Evolutionary conservation across 1,140 invertebrate genomes (phyloP).

Genomic region (Sycophaga agraensis): DNA sequence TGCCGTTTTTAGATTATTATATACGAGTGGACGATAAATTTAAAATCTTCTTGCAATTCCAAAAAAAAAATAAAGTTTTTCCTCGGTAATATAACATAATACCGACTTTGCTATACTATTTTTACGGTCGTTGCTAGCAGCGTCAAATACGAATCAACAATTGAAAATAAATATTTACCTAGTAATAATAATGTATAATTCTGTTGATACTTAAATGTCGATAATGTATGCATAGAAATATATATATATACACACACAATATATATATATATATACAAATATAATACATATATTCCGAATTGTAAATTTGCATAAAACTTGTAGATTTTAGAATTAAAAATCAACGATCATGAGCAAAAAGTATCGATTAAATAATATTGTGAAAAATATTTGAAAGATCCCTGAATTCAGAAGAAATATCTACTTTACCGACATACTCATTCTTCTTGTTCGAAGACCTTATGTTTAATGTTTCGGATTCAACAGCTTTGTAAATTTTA

Average conservation of each 20-base stretch:
- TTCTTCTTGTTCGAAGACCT: too few species aligned
- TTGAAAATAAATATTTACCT: slow-evolving; percentile 4
- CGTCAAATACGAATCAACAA: slow-evolving; percentile 4
- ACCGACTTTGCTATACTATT: slow-evolving; percentile 6
- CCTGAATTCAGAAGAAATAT: too few species aligned
- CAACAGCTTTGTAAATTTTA: too few species aligned
- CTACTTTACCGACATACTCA: too few species aligned
- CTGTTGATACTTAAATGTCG: slow-evolving; percentile 19
- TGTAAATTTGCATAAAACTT: slow-evolving; percentile 3
- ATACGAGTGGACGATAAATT: neutral
- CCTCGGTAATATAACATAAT: neutral
- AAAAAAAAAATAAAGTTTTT: neutral
- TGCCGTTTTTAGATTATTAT: slow-evolving; percentile 1
- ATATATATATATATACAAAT: neutral
- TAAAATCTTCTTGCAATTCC: slow-evolving; percentile 13
- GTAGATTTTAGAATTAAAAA: neutral
- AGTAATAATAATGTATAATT: slow-evolving; percentile 9
- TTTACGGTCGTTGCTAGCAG: slow-evolving; percentile 10
- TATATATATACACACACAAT: neutral
- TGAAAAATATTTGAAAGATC: too few species aligned
- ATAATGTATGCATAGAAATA: slow-evolving; percentile 5
- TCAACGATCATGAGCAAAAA: too few species aligned
- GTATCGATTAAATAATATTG: too few species aligned
- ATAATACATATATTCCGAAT: neutral
- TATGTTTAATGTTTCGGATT: too few species aligned